Conservation (phyloP, 2,113 vertebrate genomes). For the Callipepla californica region DNA sequence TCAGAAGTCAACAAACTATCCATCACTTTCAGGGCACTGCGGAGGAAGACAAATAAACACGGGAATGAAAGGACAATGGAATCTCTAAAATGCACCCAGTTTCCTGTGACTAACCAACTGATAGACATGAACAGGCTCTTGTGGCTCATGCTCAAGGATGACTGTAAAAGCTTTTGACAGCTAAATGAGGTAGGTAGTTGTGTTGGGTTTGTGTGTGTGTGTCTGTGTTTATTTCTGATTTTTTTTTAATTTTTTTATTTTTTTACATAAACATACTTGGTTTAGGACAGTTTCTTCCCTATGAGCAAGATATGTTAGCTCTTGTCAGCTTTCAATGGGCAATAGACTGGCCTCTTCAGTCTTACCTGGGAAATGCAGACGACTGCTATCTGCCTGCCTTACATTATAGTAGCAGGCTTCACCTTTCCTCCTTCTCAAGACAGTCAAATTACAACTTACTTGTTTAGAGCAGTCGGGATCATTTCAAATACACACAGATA, state of each 20-base stretch:
- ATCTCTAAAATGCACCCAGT: not conserved
- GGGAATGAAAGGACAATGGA: slow-evolving; percentile 13
- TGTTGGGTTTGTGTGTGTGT: not conserved
- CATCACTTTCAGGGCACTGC: not conserved
- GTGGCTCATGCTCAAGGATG: not conserved
- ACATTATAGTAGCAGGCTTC: not conserved
- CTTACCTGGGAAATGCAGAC: not conserved
- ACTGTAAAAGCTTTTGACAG: slow-evolving; percentile 33
- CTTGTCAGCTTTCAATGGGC: not conserved
- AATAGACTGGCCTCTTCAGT: slow-evolving; percentile 31
- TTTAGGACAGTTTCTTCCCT: not conserved
- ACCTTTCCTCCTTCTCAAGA: not conserved
- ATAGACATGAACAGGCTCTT: not conserved
- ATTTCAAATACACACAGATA: not conserved
- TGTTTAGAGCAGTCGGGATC: not conserved
- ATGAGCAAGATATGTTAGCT: not conserved
- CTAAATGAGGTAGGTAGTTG: not conserved
- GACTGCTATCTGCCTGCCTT: not conserved
- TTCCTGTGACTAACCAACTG: not conserved
- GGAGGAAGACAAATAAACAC: slow-evolving; percentile 22
- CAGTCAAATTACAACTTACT: not conserved
- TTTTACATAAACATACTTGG: not conserved
- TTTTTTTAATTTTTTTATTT: not conserved
- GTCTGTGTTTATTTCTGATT: not conserved
- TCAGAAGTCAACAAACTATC: slow-evolving; percentile 34